phyloP scores from a whole-genome alignment of 2,113 vertebrate species.

The Sturnira hondurensis region DNA sequence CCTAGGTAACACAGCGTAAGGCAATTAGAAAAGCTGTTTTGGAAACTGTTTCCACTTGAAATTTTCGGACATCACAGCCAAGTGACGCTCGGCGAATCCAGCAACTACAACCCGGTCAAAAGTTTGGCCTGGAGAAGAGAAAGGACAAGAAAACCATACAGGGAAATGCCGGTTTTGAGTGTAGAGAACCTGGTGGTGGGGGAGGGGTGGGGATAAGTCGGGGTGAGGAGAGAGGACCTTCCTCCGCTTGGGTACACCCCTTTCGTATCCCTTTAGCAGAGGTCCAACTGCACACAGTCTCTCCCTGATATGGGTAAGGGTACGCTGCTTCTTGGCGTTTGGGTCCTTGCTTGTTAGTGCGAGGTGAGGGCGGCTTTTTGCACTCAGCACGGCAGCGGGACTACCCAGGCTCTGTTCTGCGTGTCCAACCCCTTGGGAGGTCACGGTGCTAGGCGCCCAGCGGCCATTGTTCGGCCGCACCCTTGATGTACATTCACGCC shows the following conservation, averaged over 20 bases:
- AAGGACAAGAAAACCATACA: not conserved
- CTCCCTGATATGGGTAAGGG: not conserved
- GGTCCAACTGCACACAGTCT: not conserved
- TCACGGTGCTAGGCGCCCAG: not conserved
- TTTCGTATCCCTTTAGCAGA: fast-evolving
- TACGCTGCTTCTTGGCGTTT: fast-evolving
- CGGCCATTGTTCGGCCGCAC: conserved; percentile 73
- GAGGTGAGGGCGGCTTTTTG: not conserved
- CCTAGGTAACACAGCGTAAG: not conserved
- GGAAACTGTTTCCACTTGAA: not conserved
- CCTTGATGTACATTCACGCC: conserved; percentile 60
- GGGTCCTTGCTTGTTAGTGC: not conserved
- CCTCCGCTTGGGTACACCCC: not conserved
- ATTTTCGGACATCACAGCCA: not conserved
- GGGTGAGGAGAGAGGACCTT: not conserved
- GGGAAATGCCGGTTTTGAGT: not conserved
- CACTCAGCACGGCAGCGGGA: not conserved
- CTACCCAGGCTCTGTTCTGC: not conserved
- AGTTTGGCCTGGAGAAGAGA: not conserved
- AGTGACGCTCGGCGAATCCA: not conserved
- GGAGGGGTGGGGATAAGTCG: not conserved
- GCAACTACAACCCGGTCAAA: not conserved
- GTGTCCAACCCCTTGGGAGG: fast-evolving
- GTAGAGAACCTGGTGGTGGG: not conserved
- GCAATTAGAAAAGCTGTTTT: not conserved